Evolutionary conservation across 2,113 vertebrate species (phyloP), one percentile per base, ranked within the genome.

Genomic region (Hystrix cristata): DNA sequence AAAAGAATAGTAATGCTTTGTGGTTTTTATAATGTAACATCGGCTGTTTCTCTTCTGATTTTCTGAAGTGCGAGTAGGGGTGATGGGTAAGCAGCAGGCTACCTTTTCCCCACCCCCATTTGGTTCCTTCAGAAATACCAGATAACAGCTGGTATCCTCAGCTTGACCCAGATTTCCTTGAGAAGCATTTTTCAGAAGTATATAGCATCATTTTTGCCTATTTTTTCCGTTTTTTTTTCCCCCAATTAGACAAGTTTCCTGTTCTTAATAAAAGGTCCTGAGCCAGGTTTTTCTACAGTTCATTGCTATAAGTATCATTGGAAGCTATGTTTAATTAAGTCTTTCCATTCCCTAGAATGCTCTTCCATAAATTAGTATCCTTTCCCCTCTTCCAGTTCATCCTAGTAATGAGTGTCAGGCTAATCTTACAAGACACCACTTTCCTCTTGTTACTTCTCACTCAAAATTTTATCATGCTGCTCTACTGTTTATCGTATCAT

Each of bases 81-180:
- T 82, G 57, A 90, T 89, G n/a, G 90, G 25, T 74, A 94, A 92
- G 81, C 90, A 97, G 90, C 84, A 95, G 64, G 90, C 91, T 91
- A 53, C 95, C 95, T 82, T 97, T 90, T 71, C 92, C 87, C 93
- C 0, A 0, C 83, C 80, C 93, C 90, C 87, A 93, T 81, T 97
- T 7, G 34, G 51, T 97, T 97, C 87, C n/a, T 94, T 87, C 57
- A 98, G 48, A 96, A 96, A 92, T 97, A 97, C 21, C 92, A 92
- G 87, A 82, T 97, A 97, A 95, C 84, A 97, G 95, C 96, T 97
- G 92, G 83, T 92, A 95, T 84, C 96, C 92, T 96, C 93, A 92
- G 0, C 96, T 96, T 96, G 91, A 93, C 83, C 93, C 93, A 83
- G 25, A 92, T 97, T 96, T 97, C 81, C 95, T 38, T 74, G 46